phyloP scores from a whole-genome alignment of 2,888 invertebrate genomes.

The Hecatera dysodea region DNA sequence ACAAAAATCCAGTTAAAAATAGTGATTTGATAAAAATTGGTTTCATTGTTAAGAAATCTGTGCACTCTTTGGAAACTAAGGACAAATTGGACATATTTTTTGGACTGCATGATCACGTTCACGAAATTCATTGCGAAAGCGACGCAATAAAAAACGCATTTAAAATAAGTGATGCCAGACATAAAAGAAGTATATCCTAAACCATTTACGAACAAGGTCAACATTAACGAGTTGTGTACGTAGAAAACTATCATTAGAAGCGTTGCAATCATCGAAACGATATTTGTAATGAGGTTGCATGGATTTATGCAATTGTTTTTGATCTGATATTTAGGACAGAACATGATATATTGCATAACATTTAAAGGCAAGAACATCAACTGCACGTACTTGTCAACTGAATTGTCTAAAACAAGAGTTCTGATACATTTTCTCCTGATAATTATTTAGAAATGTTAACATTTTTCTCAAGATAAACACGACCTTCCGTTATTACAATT shows the following conservation, averaged over 20 bases:
- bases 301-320: too few species aligned
- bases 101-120: not conserved
- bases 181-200: too few species aligned
- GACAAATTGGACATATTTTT: not conserved
- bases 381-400: not conserved
- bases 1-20: not conserved
- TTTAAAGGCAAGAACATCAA: conserved; percentile 1
- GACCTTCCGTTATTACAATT: too few species aligned
- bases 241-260: not conserved
- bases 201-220: too few species aligned
- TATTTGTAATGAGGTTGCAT: too few species aligned
- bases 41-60: not conserved
- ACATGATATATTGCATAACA: not conserved
- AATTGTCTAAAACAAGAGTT: not conserved
- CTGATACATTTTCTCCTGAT: not conserved
- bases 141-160: not conserved
- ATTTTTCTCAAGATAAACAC: not conserved
- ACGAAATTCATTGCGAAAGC: not conserved
- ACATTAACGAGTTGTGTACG: too few species aligned
- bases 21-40: not conserved
- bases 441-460: not conserved
- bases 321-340: not conserved
- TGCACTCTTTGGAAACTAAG: not conserved
- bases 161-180: not conserved
- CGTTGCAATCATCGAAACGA: not conserved